These are phyloP conservation scores for Silurus aristotelis DNA, from an alignment of 2,797 vertebrate species.

Conservation along the genomic window DNA sequence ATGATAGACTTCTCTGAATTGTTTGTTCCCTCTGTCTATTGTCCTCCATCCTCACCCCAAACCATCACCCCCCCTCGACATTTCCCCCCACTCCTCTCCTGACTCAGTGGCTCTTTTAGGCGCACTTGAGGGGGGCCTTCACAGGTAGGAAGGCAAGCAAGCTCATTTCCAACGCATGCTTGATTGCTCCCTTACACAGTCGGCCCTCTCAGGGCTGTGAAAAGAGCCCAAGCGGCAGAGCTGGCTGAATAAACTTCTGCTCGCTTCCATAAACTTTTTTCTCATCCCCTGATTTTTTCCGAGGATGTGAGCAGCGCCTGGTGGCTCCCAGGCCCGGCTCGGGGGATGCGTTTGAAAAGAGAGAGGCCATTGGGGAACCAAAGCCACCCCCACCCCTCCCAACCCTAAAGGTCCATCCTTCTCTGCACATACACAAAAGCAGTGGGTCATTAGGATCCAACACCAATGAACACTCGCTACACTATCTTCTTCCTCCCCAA, in stretches of 20 bases:
- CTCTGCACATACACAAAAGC: constrained; percentile 65
- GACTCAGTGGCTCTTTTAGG: constrained; percentile 89
- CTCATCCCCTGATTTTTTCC: constrained; percentile 89
- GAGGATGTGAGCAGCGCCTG: constrained; percentile 84
- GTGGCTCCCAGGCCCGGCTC: constrained; percentile 79
- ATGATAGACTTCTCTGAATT: constrained; percentile 97
- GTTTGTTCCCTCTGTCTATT: constrained; percentile 87
- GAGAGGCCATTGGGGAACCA: constrained; percentile 83
- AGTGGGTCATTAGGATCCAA: constrained; percentile 41
- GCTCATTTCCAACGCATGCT: constrained; percentile 92
- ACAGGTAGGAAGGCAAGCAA: constrained; percentile 71
- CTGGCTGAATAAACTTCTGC: constrained; percentile 89
- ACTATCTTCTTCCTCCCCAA: constrained; percentile 31
- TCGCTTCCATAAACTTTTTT: constrained; percentile 93
- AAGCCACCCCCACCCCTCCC: constrained; percentile 64
- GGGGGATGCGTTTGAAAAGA: constrained; percentile 83
- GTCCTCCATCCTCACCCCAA: constrained; percentile 69
- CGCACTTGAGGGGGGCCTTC: constrained; percentile 81
- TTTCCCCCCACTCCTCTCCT: constrained; percentile 64
- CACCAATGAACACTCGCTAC: constrained; percentile 24
- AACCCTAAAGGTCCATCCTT: constrained; percentile 66
- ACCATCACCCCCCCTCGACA: constrained; percentile 60
- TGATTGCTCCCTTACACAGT: constrained; percentile 92
- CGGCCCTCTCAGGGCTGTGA: constrained; percentile 83
- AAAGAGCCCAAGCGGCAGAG: constrained; percentile 76